A percentile compares a stretch with the other conserved stretches of the same genome.
phyloP scores from a whole-genome alignment of 1,140 invertebrate genomes.

The Diuraphis noxia region DNA sequence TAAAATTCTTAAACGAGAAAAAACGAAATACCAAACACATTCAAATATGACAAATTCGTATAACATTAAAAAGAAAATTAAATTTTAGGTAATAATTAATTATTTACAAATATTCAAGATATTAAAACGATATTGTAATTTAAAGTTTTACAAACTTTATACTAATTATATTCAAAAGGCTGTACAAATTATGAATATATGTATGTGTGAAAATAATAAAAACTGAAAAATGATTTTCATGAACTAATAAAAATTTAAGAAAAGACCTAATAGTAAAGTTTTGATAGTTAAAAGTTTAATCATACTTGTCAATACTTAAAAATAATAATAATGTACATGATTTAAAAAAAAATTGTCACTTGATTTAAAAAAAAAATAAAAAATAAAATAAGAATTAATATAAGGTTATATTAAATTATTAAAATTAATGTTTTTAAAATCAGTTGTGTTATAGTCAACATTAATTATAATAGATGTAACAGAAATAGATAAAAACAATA shows the following conservation, averaged over 20 bases:
- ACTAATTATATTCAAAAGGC: neutral
- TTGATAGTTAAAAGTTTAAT: neutral
- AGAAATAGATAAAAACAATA: neutral
- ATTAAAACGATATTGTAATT: neutral
- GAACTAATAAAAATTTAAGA: neutral
- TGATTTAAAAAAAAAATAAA: neutral
- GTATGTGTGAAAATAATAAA: neutral
- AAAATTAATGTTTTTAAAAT: neutral
- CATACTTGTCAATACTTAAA: neutral
- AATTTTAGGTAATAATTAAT: neutral
- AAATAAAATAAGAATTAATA: neutral
- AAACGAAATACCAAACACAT: too few relatives aligned
- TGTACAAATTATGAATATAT: neutral
- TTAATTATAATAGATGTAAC: too few relatives aligned
- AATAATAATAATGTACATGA: neutral
- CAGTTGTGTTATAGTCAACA: too few relatives aligned
- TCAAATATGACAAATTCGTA: neutral
- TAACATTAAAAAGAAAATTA: neutral
- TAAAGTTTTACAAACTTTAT: neutral
- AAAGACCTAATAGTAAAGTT: neutral
- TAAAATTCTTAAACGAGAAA: too few relatives aligned
- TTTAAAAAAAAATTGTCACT: neutral
- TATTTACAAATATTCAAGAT: neutral
- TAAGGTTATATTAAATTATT: neutral
- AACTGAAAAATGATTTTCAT: neutral